Evolutionary conservation across 2,888 invertebrate species (phyloP).

Genomic region (Tetheella fluctuosa): DNA sequence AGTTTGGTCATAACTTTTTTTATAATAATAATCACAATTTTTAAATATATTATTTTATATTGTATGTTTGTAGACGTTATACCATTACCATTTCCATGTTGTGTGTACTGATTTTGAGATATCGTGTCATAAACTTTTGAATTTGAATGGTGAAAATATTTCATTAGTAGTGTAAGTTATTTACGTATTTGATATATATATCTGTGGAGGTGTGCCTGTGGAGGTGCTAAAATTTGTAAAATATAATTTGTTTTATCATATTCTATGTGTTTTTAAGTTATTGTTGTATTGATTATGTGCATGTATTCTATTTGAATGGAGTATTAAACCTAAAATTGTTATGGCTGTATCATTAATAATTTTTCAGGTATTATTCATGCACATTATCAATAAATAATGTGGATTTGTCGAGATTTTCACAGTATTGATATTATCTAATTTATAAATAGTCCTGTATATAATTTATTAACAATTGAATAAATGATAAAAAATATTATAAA

Average conservation of each 20-base stretch:
- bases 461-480: slow-evolving; percentile 82
- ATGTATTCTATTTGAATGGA: slow-evolving; percentile 34
- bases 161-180: slow-evolving; percentile 59
- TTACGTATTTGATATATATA: slow-evolving; percentile 46
- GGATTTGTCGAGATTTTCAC: slow-evolving; percentile 74
- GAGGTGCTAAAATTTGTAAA: slow-evolving; percentile 76
- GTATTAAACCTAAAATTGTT: slow-evolving; percentile 14
- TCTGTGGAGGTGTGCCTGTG: slow-evolving; percentile 63
- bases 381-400: slow-evolving; percentile 44
- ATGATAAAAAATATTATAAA: slow-evolving; percentile 78
- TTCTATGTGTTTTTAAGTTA: slow-evolving; percentile 61
- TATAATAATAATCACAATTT: slow-evolving; percentile 68
- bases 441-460: slow-evolving; percentile 83
- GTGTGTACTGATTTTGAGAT: slow-evolving; percentile 63
- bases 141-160: slow-evolving; percentile 52
- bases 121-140: slow-evolving; percentile 52
- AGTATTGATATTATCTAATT: slow-evolving; percentile 83
- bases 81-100: slow-evolving; percentile 49
- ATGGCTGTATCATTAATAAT: slow-evolving; percentile 18
- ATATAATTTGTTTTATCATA: slow-evolving; percentile 56
- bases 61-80: slow-evolving; percentile 48
- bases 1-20: slow-evolving; percentile 57
- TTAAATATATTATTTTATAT: slow-evolving; percentile 50
- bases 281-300: slow-evolving; percentile 48
- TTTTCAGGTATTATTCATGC: slow-evolving; percentile 37